Percentiles rank a stretch among this genome's conserved stretches.
Conservation (phyloP, 1,140 invertebrate species). For the Diplogasteroides magnus region DNA sequence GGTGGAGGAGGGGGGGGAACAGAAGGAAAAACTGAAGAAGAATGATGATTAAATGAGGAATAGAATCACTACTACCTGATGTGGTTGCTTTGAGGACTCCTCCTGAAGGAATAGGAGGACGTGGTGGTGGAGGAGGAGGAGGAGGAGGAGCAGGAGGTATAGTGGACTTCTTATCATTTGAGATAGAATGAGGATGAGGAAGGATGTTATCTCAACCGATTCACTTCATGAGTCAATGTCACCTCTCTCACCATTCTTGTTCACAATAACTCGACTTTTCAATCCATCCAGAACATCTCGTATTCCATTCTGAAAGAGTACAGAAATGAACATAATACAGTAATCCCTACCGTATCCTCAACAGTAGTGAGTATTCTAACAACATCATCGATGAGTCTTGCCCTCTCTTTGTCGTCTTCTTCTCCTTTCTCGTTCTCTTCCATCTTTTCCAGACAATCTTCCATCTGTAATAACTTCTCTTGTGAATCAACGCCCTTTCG, state of each 20-base stretch:
- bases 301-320: constrained; percentile 10
- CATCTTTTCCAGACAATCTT: constrained; percentile 3
- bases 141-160: neutral
- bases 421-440: neutral
- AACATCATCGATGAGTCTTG: constrained; percentile 8
- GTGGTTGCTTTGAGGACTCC: no score
- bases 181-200: constrained; percentile 1
- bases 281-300: no score
- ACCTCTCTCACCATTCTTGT: no score
- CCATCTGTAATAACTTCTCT: neutral
- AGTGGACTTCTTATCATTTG: neutral
- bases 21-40: neutral
- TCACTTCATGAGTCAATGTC: no score
- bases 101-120: neutral
- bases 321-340: neutral
- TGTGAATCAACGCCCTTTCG: constrained; percentile 6
- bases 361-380: neutral
- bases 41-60: neutral
- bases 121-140: neutral
- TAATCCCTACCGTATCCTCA: no score
- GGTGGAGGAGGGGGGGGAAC: neutral
- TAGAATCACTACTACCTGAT: constrained; percentile 5
- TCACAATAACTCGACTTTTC: no score
- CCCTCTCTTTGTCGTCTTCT: neutral
- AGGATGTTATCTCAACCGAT: constrained; percentile 3